phyloP scores from a whole-genome alignment of 2,113 vertebrate species.

The Athene cunicularia region DNA sequence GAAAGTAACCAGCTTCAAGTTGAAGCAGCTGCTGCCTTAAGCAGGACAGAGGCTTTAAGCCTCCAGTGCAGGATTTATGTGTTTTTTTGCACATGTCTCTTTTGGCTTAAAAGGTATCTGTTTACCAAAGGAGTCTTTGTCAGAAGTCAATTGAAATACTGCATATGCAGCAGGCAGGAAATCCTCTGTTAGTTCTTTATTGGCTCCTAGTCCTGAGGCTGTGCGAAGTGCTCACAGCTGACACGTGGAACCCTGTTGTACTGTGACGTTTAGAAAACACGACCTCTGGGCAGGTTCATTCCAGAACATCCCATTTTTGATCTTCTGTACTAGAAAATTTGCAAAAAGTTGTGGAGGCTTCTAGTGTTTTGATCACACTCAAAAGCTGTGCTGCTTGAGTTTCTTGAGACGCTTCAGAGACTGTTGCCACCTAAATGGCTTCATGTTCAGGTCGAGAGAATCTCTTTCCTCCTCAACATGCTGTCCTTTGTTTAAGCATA shows the following conservation, averaged over 20 bases:
- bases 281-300: neutral
- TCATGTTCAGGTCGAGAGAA: neutral
- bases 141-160: neutral
- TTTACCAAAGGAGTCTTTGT: neutral
- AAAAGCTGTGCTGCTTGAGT: neutral
- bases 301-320: rapidly evolving
- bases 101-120: neutral
- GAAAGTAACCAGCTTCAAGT: neutral
- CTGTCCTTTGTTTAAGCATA: neutral
- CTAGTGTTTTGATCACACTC: neutral
- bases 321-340: neutral
- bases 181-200: neutral
- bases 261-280: neutral
- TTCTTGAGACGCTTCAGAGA: too few species aligned
- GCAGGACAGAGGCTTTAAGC: neutral
- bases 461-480: neutral
- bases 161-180: neutral
- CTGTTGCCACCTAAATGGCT: neutral
- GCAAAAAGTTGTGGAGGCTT: neutral
- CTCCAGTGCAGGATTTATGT: neutral
- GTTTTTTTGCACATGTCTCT: neutral
- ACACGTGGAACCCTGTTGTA: rapidly evolving
- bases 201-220: neutral
- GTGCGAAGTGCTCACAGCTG: neutral
- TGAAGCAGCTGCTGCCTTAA: constrained; percentile 28